Evolutionary conservation across 2,888 invertebrate species (phyloP).

Genomic region (Apamea sordens): DNA sequence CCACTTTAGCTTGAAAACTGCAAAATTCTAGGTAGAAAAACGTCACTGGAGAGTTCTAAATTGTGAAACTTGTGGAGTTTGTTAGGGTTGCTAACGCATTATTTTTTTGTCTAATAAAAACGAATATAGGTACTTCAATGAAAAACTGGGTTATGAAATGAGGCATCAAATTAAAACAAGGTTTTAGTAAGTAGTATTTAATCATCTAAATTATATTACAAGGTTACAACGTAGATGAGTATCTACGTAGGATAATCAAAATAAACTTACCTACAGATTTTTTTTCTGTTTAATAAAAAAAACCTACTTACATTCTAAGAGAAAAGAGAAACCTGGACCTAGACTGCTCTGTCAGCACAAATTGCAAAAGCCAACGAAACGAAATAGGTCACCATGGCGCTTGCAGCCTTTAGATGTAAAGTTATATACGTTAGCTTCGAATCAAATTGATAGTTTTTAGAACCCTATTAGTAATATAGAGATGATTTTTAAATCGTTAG

Average conservation of each 20-base stretch:
- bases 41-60: conserved; percentile 18
- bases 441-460: conserved; percentile 26
- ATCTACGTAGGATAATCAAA: neutral
- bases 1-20: conserved; percentile 61
- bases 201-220: neutral
- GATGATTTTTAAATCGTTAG: neutral
- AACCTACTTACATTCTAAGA: conserved; percentile 18
- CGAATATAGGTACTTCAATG: neutral
- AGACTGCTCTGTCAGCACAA: conserved; percentile 50
- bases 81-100: neutral
- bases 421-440: conserved; percentile 23
- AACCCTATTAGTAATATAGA: neutral
- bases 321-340: conserved; percentile 38
- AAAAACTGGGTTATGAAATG: neutral
- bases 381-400: conserved; percentile 55
- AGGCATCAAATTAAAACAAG: neutral
- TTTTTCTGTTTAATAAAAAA: neutral
- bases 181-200: neutral
- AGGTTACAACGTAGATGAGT: neutral
- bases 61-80: neutral
- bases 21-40: conserved; percentile 39
- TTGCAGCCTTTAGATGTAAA: conserved; percentile 29
- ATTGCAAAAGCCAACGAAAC: conserved; percentile 59
- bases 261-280: neutral
- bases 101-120: neutral